Conservation (phyloP, 2,113 vertebrate species). For the Gobius niger region DNA sequence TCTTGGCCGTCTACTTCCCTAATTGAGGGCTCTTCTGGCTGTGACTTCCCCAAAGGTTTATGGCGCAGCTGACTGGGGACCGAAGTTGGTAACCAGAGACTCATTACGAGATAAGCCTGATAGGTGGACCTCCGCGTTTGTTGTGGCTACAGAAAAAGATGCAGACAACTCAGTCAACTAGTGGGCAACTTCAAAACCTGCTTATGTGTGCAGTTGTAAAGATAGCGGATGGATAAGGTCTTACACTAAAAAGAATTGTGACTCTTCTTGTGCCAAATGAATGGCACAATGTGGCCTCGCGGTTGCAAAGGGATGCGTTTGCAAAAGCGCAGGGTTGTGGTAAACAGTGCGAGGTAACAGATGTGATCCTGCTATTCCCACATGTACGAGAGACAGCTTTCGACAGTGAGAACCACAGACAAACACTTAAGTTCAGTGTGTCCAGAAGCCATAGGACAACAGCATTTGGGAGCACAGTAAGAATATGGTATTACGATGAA, state of each 20-base stretch:
- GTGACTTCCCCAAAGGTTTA: constrained; percentile 60
- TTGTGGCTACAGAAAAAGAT: constrained; percentile 56
- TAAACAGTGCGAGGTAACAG: constrained; percentile 17
- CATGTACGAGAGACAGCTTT: constrained; percentile 5
- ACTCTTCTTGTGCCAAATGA: constrained; percentile 17
- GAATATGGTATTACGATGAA: too few relatives aligned
- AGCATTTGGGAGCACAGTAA: too few relatives aligned
- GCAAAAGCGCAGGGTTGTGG: constrained; percentile 22
- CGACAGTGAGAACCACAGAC: neutral
- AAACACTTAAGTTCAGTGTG: neutral
- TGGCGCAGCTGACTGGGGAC: constrained; percentile 45
- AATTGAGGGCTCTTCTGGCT: constrained; percentile 53
- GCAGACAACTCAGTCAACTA: constrained; percentile 17
- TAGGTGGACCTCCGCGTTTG: constrained; percentile 50
- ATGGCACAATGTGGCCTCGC: constrained; percentile 36
- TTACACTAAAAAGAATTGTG: constrained; percentile 20
- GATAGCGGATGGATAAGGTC: neutral
- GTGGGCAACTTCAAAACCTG: constrained; percentile 10
- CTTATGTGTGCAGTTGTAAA: neutral
- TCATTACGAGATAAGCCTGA: constrained; percentile 61
- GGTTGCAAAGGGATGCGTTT: constrained; percentile 42
- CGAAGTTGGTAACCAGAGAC: constrained; percentile 59
- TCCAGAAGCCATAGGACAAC: too few relatives aligned
- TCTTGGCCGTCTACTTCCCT: constrained; percentile 53
- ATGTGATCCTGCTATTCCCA: constrained; percentile 10